These are phyloP conservation scores for Colius striatus DNA, from an alignment of 2,113 vertebrate genomes.

Conservation along the genomic window DNA sequence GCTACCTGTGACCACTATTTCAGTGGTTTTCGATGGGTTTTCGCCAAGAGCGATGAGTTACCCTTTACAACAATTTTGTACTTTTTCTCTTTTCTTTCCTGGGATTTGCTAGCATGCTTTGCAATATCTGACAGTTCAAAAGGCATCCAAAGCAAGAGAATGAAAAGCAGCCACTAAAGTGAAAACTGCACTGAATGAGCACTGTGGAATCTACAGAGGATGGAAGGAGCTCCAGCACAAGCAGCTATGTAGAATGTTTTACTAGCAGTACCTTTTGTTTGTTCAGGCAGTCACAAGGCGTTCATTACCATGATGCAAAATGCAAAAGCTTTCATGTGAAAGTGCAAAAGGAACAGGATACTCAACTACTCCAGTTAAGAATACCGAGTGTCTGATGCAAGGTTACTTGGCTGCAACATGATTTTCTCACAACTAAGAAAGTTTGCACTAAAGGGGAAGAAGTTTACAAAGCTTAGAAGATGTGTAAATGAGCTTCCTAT, in stretches of 20 bases:
- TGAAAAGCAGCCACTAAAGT: not conserved
- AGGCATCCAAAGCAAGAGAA: not conserved
- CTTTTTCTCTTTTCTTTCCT: not conserved
- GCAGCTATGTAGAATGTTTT: not conserved
- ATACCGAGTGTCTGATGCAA: not conserved
- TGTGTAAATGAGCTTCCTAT: not conserved
- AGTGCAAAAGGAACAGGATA: not conserved
- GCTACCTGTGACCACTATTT: not conserved
- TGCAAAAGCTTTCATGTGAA: not conserved
- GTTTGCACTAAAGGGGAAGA: not conserved
- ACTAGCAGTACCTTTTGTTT: not conserved
- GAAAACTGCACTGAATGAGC: not conserved
- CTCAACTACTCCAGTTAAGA: not conserved
- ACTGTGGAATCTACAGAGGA: not conserved
- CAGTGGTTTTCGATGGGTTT: not conserved
- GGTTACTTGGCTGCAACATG: not conserved
- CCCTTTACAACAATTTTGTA: not conserved
- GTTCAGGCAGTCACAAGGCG: not conserved
- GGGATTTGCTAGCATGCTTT: not conserved
- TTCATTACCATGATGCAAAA: not conserved
- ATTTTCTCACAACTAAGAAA: not conserved
- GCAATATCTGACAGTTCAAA: not conserved
- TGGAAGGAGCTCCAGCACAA: not conserved
- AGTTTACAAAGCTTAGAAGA: not conserved
- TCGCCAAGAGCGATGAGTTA: not conserved